Conservation (phyloP, 2,113 vertebrate species). For the Cichladusa arquata region DNA sequence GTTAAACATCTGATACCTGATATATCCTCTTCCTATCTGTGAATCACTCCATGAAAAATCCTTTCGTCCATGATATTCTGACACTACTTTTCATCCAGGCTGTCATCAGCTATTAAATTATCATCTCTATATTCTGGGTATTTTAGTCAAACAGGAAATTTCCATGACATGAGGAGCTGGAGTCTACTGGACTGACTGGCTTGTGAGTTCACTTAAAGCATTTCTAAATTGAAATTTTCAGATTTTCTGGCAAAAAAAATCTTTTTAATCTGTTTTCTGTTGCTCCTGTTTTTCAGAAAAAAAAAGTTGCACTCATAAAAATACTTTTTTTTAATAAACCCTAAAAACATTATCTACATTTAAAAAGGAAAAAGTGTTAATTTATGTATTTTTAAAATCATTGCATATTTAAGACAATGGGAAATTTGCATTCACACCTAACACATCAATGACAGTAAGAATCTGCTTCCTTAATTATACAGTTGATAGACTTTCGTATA, state of each 20-base stretch:
- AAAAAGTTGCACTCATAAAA: not conserved
- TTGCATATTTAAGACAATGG: not conserved
- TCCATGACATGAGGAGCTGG: not conserved
- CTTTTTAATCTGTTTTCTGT: not conserved
- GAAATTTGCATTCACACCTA: not conserved
- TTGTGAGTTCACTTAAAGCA: not conserved
- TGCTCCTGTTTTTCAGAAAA: not conserved
- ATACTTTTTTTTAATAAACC: not conserved
- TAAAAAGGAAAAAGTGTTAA: rapidly evolving
- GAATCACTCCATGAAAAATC: not conserved
- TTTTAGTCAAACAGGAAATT: not conserved
- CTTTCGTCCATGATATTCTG: not conserved
- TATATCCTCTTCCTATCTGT: not conserved
- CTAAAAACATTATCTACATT: not conserved
- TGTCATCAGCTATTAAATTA: not conserved
- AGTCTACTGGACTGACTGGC: not conserved
- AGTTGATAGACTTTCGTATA: not conserved
- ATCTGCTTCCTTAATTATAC: not conserved
- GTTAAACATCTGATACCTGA: not conserved
- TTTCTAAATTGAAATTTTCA: not conserved
- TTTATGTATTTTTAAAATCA: not conserved
- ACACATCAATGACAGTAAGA: not conserved
- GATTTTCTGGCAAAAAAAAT: not conserved
- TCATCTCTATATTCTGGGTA: not conserved
- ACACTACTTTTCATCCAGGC: not conserved